These are phyloP conservation scores for Myotis yumanensis DNA, from an alignment of 2,113 vertebrate species.

Conservation along the genomic window DNA sequence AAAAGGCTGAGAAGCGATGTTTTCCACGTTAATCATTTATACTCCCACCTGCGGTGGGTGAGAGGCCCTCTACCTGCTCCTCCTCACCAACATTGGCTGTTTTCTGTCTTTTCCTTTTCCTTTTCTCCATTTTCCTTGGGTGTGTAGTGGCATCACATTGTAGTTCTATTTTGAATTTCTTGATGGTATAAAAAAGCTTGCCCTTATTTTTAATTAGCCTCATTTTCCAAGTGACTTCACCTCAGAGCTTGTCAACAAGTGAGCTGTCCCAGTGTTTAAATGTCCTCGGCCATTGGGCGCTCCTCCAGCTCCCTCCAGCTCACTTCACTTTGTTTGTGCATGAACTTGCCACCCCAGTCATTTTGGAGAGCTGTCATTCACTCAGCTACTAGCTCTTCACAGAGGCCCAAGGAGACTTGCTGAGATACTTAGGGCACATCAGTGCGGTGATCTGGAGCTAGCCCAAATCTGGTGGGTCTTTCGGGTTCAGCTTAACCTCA, in stretches of 20 bases:
- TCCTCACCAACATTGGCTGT: background rate
- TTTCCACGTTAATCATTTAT: background rate
- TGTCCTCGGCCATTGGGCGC: background rate
- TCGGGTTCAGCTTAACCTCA: background rate
- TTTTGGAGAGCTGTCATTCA: background rate
- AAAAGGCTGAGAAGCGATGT: too few relatives aligned
- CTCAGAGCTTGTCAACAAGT: background rate
- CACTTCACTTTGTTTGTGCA: background rate
- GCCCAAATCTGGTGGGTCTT: background rate
- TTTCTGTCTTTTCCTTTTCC: background rate
- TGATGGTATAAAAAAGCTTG: background rate
- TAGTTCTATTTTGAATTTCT: slow-evolving; percentile 27
- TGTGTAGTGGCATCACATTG: background rate
- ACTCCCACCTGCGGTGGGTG: background rate
- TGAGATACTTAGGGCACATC: background rate
- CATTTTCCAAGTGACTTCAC: slow-evolving; percentile 9
- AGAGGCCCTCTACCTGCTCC: background rate
- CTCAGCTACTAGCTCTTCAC: background rate
- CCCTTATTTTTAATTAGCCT: slow-evolving; percentile 35
- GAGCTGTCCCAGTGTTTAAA: background rate
- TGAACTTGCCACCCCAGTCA: background rate
- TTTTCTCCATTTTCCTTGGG: background rate
- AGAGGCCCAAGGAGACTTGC: background rate
- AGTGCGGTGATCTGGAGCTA: background rate
- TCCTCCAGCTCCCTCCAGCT: background rate